Evolutionary conservation across 2,888 invertebrate species (phyloP), one percentile per base, ranked within the genome.

Genomic region (Drosophila conformis): DNA sequence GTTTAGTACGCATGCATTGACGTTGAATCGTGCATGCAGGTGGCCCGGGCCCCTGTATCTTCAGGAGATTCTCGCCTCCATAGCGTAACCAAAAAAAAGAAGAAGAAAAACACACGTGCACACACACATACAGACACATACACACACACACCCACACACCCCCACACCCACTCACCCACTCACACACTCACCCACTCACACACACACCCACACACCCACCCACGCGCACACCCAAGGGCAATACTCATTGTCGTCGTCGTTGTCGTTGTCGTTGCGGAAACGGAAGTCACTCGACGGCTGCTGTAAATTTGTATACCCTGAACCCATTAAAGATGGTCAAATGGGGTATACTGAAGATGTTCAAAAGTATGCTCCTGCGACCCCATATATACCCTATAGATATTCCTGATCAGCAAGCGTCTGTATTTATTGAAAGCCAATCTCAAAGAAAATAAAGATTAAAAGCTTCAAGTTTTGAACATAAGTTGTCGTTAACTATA

Each of bases 281-380:
- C 89, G 90, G 90, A 90, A 91, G 78, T 88, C 88, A 90, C 88
- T 89, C 83, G 73, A 77, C 79, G 75, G 62, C 81, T 68, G 78
- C 63, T 77, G 52, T 49, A 56, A 64, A 29, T 35, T 51, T 53
- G 8, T 15, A 53, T 53, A 53, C 52, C 49, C 25, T 49, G 27
- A 27, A 3, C 7, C 15, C 8, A 46, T 46, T 25, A 25, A 27
- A 25, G 25, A 8, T 8, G 25, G 1, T 8, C 15, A 15, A 25
- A 15, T 2, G 4, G 46, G 25, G 25, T 27, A 46, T 46, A 29
- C 4, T 18, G 18, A 18, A 11, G 29, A 18, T 49, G 49, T 18
- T 8, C 18, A 10, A 29, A 49, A 8, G 8, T 15, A 46, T 29
- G 18, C 6, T 6, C 21, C 4, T 38, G 38, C 42, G 11, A 42